Evolutionary conservation across 2,797 vertebrate species (phyloP).

Genomic region (Aeoliscus strigatus): DNA sequence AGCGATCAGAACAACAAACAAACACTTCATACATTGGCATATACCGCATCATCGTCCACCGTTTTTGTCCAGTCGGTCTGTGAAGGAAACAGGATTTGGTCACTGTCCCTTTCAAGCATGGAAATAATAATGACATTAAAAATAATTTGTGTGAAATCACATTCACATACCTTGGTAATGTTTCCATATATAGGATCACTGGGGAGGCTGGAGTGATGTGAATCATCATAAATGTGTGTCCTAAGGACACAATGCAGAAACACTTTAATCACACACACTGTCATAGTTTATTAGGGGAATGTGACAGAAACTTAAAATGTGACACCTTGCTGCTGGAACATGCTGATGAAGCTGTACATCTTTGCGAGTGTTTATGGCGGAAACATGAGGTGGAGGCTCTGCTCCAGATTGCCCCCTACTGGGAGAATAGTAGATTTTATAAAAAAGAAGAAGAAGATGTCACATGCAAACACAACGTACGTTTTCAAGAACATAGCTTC

Average conservation of each 20-base stretch:
- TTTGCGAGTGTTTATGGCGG: not conserved
- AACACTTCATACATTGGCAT: conserved; percentile 60
- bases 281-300: too few species aligned
- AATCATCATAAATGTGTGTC: conserved; percentile 4
- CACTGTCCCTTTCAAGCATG: not conserved
- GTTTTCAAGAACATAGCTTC: too few species aligned
- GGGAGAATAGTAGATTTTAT: conserved; percentile 1
- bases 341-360: not conserved
- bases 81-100: conserved; percentile 10
- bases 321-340: conserved; percentile 23
- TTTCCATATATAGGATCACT: conserved; percentile 47
- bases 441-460: not conserved
- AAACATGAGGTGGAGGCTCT: not conserved
- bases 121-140: conserved; percentile 1
- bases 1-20: too few species aligned
- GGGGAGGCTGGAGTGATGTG: not conserved
- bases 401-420: conserved; percentile 21
- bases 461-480: too few species aligned
- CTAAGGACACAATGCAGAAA: conserved; percentile 22
- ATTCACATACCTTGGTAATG: conserved; percentile 37
- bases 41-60: conserved; percentile 47
- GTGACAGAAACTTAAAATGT: not conserved
- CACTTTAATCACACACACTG: too few species aligned
- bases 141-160: not conserved
- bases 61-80: conserved; percentile 34